Evolutionary conservation across 2,113 vertebrate species (phyloP).

Genomic region (Pungitius pungitius): DNA sequence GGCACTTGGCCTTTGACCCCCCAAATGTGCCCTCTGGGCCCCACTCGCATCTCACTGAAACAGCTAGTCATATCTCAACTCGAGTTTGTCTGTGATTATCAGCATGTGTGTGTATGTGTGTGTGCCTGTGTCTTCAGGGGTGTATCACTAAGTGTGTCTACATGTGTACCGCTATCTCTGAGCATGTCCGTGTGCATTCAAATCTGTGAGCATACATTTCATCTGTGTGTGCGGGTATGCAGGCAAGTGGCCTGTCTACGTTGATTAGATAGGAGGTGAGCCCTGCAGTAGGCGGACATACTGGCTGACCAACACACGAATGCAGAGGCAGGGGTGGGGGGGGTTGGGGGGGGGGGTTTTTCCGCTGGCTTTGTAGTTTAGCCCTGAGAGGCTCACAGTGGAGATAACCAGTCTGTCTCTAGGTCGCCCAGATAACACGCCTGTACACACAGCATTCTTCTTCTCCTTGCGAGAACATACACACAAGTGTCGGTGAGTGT

Average conservation of each 20-base stretch:
- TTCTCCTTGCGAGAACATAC: conserved; percentile 50
- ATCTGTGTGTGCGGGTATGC: conserved; percentile 45
- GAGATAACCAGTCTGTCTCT: conserved; percentile 77
- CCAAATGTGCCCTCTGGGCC: conserved; percentile 19
- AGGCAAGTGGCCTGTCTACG: conserved; percentile 69
- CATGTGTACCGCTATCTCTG: conserved; percentile 61
- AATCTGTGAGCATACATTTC: conserved; percentile 45
- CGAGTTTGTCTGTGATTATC: conserved; percentile 48
- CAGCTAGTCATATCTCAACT: conserved; percentile 50
- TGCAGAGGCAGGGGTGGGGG: conserved; percentile 50
- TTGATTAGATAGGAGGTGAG: conserved; percentile 80
- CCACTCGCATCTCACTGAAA: conserved; percentile 33
- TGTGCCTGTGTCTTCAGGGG: conserved; percentile 12
- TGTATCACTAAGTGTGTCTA: conserved; percentile 56
- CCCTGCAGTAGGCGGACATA: conserved; percentile 60
- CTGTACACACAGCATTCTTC: conserved; percentile 67
- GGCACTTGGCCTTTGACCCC: conserved; percentile 51
- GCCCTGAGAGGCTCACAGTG: conserved; percentile 67
- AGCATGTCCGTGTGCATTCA: conserved; percentile 44
- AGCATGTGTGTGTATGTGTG: conserved; percentile 31
- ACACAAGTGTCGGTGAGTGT: conserved; percentile 45
- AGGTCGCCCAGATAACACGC: conserved; percentile 77
- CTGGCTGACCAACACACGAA: conserved; percentile 65
- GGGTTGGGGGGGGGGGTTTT: conserved; percentile 67
- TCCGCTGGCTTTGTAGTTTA: conserved; percentile 69